Percentiles rank a stretch among this genome's conserved stretches.
phyloP scores from a whole-genome alignment of 2,113 vertebrate species.

The Crotophaga sulcirostris region DNA sequence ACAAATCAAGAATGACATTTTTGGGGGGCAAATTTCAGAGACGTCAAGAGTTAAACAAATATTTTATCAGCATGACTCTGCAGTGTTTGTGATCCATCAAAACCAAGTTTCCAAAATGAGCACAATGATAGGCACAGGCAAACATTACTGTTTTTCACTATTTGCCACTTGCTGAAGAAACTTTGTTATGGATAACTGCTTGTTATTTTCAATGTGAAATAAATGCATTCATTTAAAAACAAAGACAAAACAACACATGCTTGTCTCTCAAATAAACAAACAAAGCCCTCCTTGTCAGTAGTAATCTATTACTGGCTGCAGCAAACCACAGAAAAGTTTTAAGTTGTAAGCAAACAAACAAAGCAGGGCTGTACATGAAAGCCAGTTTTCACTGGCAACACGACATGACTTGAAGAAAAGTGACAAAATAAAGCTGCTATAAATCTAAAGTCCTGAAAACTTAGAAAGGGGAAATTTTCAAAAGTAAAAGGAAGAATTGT shows the following conservation, averaged over 20 bases:
- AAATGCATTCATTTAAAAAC: background rate
- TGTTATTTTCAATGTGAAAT: background rate
- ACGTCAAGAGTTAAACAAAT: background rate
- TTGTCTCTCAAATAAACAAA: background rate
- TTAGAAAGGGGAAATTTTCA: background rate
- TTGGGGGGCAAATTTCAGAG: background rate
- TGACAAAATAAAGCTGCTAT: background rate
- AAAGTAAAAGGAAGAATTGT: background rate
- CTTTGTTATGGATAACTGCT: background rate
- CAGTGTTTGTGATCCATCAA: background rate
- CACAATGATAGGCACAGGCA: background rate
- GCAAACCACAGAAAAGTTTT: background rate
- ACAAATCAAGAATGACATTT: background rate
- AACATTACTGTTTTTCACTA: background rate
- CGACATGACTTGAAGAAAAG: background rate
- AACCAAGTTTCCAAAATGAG: background rate
- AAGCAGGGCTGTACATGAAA: background rate
- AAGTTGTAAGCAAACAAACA: background rate
- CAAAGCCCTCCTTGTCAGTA: background rate
- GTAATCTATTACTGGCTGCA: background rate
- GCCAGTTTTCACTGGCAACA: background rate
- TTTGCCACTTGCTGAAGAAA: background rate
- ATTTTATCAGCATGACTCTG: background rate
- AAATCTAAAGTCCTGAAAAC: background rate
- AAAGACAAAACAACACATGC: background rate